Evolutionary conservation across 2,888 invertebrate genomes (phyloP).

Genomic region (Calephelis perditalis): DNA sequence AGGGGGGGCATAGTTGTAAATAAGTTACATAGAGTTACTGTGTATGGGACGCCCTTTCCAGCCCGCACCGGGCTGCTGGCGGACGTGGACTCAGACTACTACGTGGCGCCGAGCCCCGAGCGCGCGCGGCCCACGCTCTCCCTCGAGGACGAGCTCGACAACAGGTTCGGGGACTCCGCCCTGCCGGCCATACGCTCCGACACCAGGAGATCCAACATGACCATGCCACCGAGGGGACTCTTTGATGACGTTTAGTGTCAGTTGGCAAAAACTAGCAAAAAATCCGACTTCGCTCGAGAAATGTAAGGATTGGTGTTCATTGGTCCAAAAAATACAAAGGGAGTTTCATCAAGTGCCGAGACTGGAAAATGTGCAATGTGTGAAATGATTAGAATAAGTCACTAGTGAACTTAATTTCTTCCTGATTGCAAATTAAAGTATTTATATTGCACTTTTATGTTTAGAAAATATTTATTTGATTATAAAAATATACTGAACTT

Average conservation of each 20-base stretch:
- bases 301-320: too few relatives aligned
- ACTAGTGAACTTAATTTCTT: too few relatives aligned
- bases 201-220: constrained; percentile 70
- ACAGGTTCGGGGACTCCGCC: constrained; percentile 82
- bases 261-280: too few relatives aligned
- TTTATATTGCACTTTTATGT: background rate
- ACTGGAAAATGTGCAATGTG: too few relatives aligned
- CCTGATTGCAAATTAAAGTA: too few relatives aligned
- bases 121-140: constrained; percentile 43
- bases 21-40: constrained; percentile 51
- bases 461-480: too few relatives aligned
- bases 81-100: constrained; percentile 87
- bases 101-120: constrained; percentile 71
- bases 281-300: too few relatives aligned
- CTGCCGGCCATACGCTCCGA: constrained; percentile 52
- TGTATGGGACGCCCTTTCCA: constrained; percentile 72
- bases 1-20: too few relatives aligned
- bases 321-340: too few relatives aligned
- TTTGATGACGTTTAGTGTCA: constrained; percentile 87
- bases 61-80: constrained; percentile 87
- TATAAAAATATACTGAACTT: too few relatives aligned
- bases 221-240: constrained; percentile 85
- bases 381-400: too few relatives aligned
- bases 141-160: constrained; percentile 78
- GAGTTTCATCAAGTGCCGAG: too few relatives aligned